Base-by-base conservation (phyloP, 2,888 invertebrate species). In the Archips crataeganus region DNA sequence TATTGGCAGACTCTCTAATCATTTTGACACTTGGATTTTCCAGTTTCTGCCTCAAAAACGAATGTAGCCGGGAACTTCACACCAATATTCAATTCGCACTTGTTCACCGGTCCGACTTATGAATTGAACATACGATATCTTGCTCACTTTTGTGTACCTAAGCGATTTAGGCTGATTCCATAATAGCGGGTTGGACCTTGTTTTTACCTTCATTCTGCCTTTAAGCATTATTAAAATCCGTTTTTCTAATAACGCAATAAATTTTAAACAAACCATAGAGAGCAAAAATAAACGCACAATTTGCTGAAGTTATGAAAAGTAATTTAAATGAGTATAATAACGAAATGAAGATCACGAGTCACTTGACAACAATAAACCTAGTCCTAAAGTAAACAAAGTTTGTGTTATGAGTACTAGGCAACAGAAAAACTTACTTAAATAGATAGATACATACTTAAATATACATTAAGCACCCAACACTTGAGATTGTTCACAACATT, bases 81-180 rank as follows among this genome's bases (percentile, higher is more conserved):
- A 10, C 57, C 32, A 32, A 11, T 11, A 6, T 34, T 64, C 49
- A 32, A 34, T 34, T 64, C 49, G n/a, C n/a, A 8, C 64, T 63
- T 64, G 49, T 2, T 45, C 39, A 11, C 62, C 9, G 1, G 32
- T 49, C 32, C 8, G 23, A n/a, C 49, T 63, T 63, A 64, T 64
- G 64, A 64, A 49, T 64, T 34, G 47, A 64, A 64, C 64, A 49
- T 49, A 49, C 64, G 47, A 34, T 64, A 49, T 49, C 23, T 64
- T 36, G 60, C 13, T 23, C 36, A 60, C 34, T 34, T 15, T 32
- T 59, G 45, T 63, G 45, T 42, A 11, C 62, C 15, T 64, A 47
- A 64, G 64, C 11, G 49, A 47, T 64, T 64, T 64, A 23, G 11
- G 32, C 63, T 13, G 34, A 64, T 47, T 23, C 32, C 10, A 13